Base-by-base conservation (phyloP, 2,113 vertebrate genomes). In the Mystacornis crossleyi region DNA sequence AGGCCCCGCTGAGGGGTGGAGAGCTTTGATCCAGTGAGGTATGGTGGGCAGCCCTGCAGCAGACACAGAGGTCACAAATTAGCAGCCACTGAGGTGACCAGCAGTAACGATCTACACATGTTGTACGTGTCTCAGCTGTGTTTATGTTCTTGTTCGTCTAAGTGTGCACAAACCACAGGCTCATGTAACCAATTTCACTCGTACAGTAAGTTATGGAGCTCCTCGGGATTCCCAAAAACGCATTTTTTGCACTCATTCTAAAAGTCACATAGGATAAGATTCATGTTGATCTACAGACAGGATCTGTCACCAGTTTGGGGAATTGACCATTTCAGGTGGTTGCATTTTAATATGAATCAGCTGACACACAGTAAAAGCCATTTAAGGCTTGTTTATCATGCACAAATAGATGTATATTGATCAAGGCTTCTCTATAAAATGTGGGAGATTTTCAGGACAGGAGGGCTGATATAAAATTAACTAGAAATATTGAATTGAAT, bases 21-120 rank as follows among this genome's bases (percentile, higher is more conserved):
- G 99, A 99, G 98, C 99, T 99, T 98, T 99, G 99, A 99, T 99
- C 99, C 98, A 99, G 89, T 93, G 99, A 99, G 38, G 98, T 99
- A 97, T 99, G 99, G 96, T 99, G 99, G 97, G 99, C 99, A 92
- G 99, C 99, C 98, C 99, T 99, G 97, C 61, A 92, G 93, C 94
- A 96, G 86, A 94, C 74, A 97, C 88, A 94, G 89, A 82, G 90
- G 89, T 96, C 91, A 88, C 70, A 89, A 93, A 89, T 93, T 93
- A 95, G 95, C 70, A 84, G 67, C 57, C 51, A 34, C 64, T 57
- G 58, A 69, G 61, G 81, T 94, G 96, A 97, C 90, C 96, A 98
- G 95, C 74, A 95, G 65, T 89, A 97, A 96, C 96, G 81, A 89
- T 67, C 69, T 90, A 83, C 86, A 95, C 65, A 82, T 96, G 96